Evolutionary conservation across 1,140 invertebrate genomes (phyloP).

Genomic region (Cydia amplana): DNA sequence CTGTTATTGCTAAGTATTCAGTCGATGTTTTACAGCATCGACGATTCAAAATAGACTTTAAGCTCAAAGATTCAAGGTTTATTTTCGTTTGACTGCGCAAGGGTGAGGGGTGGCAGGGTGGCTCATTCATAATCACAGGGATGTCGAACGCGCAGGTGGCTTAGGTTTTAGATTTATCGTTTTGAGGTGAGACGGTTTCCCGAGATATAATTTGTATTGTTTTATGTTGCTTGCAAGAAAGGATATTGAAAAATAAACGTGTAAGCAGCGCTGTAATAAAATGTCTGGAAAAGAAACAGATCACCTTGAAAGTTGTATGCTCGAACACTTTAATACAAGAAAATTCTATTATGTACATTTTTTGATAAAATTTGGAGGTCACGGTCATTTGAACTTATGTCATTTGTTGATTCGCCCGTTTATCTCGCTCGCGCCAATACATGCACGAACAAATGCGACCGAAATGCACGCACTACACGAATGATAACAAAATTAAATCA

Average conservation of each 20-base stretch:
- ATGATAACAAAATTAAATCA: no score
- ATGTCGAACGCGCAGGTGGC: slow-evolving; percentile 71
- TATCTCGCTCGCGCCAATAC: no score
- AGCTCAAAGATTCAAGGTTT: slow-evolving; percentile 22
- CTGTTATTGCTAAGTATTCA: slow-evolving; percentile 58
- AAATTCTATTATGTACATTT: no score
- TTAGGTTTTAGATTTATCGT: slow-evolving; percentile 70
- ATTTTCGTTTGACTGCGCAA: slow-evolving; percentile 18
- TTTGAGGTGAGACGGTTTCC: slow-evolving; percentile 53
- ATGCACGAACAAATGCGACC: no score
- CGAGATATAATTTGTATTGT: slow-evolving; percentile 59
- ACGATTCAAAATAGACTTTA: slow-evolving; percentile 11
- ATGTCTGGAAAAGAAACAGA: not conserved
- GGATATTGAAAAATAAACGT: slow-evolving; percentile 7
- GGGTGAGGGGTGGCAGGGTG: slow-evolving; percentile 35
- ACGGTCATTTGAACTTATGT: no score
- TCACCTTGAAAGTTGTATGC: not conserved
- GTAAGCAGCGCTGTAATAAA: not conserved
- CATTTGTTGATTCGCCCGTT: no score
- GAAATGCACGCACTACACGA: no score
- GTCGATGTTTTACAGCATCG: slow-evolving; percentile 37
- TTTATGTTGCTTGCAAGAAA: slow-evolving; percentile 36
- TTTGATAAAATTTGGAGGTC: no score
- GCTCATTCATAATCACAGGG: slow-evolving; percentile 67
- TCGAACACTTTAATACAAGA: not conserved